Percentiles rank a stretch among this genome's conserved stretches.
Conservation (phyloP, 2,888 invertebrate species). For the Callimorpha dominula region DNA sequence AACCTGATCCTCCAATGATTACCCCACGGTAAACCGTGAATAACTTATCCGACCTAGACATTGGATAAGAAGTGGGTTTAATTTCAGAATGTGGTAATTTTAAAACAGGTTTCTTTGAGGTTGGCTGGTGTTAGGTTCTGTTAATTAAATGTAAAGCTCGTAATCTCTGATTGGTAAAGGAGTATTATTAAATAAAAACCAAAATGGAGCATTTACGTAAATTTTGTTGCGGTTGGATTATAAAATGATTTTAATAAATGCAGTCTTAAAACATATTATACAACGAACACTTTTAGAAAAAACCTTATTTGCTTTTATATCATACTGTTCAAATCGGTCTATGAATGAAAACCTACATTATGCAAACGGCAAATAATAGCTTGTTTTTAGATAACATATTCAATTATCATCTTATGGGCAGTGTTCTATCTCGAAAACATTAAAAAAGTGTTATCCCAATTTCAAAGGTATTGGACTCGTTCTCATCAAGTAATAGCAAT, state of each 20-base stretch:
- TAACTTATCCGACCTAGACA: constrained; percentile 3
- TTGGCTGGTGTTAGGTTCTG: neutral
- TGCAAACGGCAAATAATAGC: too few species aligned
- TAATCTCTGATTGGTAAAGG: neutral
- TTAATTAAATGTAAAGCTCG: constrained; percentile 3
- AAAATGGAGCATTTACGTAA: neutral
- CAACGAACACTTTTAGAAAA: too few species aligned
- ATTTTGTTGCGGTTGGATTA: neutral
- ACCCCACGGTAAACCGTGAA: constrained; percentile 2
- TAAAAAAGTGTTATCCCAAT: too few species aligned
- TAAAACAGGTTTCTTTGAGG: neutral
- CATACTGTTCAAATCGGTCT: too few species aligned
- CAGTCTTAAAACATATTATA: neutral
- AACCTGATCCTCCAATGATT: constrained; percentile 14
- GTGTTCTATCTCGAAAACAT: too few species aligned
- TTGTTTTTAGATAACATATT: too few species aligned
- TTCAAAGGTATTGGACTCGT: too few species aligned
- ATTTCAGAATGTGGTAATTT: neutral
- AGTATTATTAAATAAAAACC: neutral
- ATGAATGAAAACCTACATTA: too few species aligned
- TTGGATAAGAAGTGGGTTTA: neutral
- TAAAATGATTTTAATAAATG: neutral
- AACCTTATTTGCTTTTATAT: too few species aligned
- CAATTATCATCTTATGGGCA: too few species aligned
- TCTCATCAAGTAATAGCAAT: too few species aligned